A percentile compares a stretch with the other conserved stretches of the same genome.
These are phyloP conservation scores for Dryobates pubescens DNA, from an alignment of 2,797 vertebrate genomes.

Conservation along the genomic window DNA sequence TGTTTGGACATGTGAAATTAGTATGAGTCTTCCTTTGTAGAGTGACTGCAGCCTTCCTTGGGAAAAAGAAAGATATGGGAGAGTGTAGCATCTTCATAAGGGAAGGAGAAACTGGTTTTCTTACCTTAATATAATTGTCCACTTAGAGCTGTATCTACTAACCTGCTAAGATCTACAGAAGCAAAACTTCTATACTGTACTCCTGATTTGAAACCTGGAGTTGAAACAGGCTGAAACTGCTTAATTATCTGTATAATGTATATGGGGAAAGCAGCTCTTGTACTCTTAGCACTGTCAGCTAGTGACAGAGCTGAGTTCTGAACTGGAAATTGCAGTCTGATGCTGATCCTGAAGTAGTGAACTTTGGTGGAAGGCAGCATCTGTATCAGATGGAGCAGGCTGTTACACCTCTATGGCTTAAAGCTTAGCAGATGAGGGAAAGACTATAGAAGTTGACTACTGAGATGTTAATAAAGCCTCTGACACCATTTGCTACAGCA, in stretches of 20 bases:
- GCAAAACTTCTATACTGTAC: not conserved
- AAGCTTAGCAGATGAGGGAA: too few species aligned
- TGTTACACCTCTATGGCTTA: not conserved
- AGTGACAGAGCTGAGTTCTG: not conserved
- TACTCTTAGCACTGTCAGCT: not conserved
- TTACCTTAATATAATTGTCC: not conserved
- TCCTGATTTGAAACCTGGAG: not conserved
- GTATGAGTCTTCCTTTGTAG: not conserved
- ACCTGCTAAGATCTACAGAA: not conserved
- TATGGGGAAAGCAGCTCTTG: not conserved
- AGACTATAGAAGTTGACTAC: too few species aligned
- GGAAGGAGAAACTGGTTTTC: not conserved
- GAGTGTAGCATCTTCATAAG: not conserved
- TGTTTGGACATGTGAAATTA: not conserved
- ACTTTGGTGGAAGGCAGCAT: not conserved
- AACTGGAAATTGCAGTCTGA: not conserved
- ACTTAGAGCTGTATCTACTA: not conserved
- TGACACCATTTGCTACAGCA: too few species aligned
- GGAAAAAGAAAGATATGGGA: not conserved
- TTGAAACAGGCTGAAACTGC: not conserved
- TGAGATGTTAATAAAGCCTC: too few species aligned
- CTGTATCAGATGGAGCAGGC: not conserved
- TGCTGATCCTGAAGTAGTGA: not conserved
- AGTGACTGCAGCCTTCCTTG: not conserved
- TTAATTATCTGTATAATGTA: not conserved